Evolutionary conservation across 2,113 vertebrate genomes (phyloP).

Genomic region (Equus quagga): DNA sequence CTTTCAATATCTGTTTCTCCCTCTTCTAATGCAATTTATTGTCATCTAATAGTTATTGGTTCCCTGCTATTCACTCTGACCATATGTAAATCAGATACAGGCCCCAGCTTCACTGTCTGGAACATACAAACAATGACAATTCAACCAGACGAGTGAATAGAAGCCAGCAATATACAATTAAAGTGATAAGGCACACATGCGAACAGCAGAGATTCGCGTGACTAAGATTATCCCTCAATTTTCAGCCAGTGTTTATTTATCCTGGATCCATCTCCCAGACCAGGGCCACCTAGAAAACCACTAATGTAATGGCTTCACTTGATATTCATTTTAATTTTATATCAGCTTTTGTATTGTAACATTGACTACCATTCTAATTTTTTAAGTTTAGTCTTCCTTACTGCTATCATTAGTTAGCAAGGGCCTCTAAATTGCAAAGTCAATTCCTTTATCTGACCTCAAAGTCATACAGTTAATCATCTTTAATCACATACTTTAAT

Average conservation of each 20-base stretch:
- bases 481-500: neutral
- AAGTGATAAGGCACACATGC: neutral
- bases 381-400: neutral
- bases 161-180: neutral
- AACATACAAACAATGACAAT: neutral
- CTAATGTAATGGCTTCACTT: neutral
- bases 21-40: neutral
- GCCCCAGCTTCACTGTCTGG: neutral
- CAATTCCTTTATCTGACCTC: constrained; percentile 19
- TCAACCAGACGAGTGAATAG: neutral
- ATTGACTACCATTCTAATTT: neutral
- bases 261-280: neutral
- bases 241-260: neutral
- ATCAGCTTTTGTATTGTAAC: neutral
- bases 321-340: neutral
- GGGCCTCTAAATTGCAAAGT: neutral
- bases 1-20: neutral
- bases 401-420: neutral
- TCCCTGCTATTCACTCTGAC: neutral
- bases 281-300: neutral
- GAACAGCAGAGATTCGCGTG: neutral
- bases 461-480: neutral
- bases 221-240: neutral
- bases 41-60: neutral
- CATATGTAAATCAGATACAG: neutral